Evolutionary conservation across 92 coral and sea anemone species (phyloP), one percentile per base, ranked within the genome.

Genomic region (Parazoanthus swiftii): DNA sequence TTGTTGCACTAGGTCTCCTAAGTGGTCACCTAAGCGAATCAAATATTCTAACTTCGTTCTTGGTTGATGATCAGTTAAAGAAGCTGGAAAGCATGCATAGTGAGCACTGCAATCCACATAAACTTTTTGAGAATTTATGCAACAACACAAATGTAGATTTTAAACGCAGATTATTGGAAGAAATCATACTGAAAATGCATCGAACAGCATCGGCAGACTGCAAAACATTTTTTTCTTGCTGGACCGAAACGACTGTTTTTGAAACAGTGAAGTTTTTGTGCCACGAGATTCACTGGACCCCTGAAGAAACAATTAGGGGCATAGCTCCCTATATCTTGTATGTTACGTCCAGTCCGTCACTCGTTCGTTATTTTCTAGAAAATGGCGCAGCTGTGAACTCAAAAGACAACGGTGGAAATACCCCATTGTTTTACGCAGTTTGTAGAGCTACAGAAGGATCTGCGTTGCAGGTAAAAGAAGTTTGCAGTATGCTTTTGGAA

Each of bases 341-440:
- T 70, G 74, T 70, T 29, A 70, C 35, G 25, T 70, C 74, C n/a
- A 70, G 74, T 70, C 74, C 36, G 33, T 10, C 74, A n/a, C 36
- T 70, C 8, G 74, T 70, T 70, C 33, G 36, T 70, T 70, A n/a
- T 70, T 70, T n/a, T n/a, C 35, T 70, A 4, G 74, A 70, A 70
- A 70, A 70, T 13, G 74, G 74, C n/a, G 59, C 59, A 54, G 3
- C 18, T 51, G 58, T 51, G 16, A 51, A 51, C 16, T 51, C 58
- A 51, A 51, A 2, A 18, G 74, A 68, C 74, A 23, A 1, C 74
- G 1, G 14, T 29, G 74, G 74, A 23, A 68, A 68, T 29, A 68
- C 74, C n/a, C 35, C 74, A 23, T 9, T 68, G 74, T 68, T 68
- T 68, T 68, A 68, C 35, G 74, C 74, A 68, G 74, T 68, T 68